phyloP scores from a whole-genome alignment of 2,888 invertebrate genomes.

The Ophion slaviceki region DNA sequence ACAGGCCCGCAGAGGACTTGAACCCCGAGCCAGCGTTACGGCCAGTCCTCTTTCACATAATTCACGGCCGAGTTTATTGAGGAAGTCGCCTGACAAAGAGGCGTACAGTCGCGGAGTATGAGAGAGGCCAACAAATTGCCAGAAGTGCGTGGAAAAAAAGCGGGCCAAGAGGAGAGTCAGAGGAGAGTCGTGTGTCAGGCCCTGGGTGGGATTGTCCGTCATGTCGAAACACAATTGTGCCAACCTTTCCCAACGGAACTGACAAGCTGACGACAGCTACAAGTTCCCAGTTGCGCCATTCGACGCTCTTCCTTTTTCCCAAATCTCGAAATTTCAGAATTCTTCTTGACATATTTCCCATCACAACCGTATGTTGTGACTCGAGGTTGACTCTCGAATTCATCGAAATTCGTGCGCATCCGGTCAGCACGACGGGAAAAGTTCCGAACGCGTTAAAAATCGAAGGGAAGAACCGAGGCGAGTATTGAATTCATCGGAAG shows the following conservation, averaged over 20 bases:
- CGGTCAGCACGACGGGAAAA: conserved; percentile 34
- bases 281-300: neutral
- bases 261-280: conserved; percentile 12
- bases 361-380: neutral
- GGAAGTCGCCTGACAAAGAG: conserved; percentile 66
- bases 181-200: neutral
- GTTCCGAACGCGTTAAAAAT: conserved; percentile 1
- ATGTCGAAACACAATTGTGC: neutral
- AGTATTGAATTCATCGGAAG: conserved; percentile 77
- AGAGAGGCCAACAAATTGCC: conserved; percentile 38
- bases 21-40: conserved; percentile 40
- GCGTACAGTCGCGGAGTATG: conserved; percentile 48
- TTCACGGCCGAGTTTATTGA: conserved; percentile 70
- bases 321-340: neutral
- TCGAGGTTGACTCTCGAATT: neutral
- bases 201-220: conserved; percentile 1
- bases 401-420: neutral
- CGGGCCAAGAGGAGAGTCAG: conserved; percentile 1
- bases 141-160: conserved; percentile 20
- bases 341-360: neutral
- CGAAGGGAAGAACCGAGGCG: conserved; percentile 51
- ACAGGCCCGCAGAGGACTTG: conserved; percentile 44
- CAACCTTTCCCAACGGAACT: conserved; percentile 4
- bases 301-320: neutral
- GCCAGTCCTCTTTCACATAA: conserved; percentile 65